A percentile compares a stretch with the other conserved stretches of the same genome.
These are phyloP conservation scores for Acrocyrtus sp. DNA, from an alignment of 2,888 invertebrate species.

Conservation along the genomic window DNA sequence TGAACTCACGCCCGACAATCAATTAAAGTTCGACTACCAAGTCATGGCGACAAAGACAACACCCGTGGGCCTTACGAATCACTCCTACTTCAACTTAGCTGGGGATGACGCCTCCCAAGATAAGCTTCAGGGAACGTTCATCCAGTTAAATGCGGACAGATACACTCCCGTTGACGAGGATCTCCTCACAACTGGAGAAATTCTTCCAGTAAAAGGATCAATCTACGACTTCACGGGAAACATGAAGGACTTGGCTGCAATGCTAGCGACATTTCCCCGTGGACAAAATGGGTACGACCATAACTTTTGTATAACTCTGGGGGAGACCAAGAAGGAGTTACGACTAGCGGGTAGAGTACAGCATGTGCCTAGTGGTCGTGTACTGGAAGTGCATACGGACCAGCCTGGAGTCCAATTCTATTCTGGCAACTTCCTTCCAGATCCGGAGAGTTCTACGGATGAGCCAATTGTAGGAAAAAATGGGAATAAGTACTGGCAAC, in stretches of 20 bases:
- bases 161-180: slow-evolving; percentile 78
- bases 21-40: slow-evolving; percentile 78
- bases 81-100: slow-evolving; percentile 91
- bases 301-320: slow-evolving; percentile 81
- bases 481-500: slow-evolving; percentile 76
- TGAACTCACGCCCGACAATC: slow-evolving; percentile 78
- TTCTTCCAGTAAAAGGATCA: slow-evolving; percentile 77
- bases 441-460: slow-evolving; percentile 66
- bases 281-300: slow-evolving; percentile 78
- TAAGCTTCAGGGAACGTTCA: slow-evolving; percentile 75
- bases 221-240: slow-evolving; percentile 77
- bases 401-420: slow-evolving; percentile 94
- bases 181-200: slow-evolving; percentile 79
- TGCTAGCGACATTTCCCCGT: slow-evolving; percentile 73
- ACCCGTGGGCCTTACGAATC: slow-evolving; percentile 86
- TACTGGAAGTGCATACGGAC: slow-evolving; percentile 82
- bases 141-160: slow-evolving; percentile 80
- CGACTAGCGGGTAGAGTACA: slow-evolving; percentile 68
- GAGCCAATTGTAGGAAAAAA: slow-evolving; percentile 75
- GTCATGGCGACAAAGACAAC: slow-evolving; percentile 83
- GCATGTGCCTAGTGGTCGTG: slow-evolving; percentile 78
- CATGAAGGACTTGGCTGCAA: slow-evolving; percentile 74
- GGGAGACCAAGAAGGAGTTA: slow-evolving; percentile 62
- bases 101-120: slow-evolving; percentile 80
- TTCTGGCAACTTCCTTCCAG: slow-evolving; percentile 80